Conservation (phyloP, 2,797 vertebrate genomes). For the Poeciliopsis turneri region DNA sequence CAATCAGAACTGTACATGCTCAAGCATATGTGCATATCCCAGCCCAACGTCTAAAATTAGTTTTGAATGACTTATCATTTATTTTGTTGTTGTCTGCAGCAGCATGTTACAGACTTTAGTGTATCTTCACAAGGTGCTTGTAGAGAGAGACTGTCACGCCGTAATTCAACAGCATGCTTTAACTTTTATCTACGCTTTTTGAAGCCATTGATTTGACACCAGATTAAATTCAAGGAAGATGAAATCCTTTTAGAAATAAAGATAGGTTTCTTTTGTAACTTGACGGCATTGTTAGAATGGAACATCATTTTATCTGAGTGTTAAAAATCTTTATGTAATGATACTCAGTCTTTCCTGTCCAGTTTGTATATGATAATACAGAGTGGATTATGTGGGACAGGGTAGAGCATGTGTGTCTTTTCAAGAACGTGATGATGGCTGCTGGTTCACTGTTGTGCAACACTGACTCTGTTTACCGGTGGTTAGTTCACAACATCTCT, state of each 20-base stretch:
- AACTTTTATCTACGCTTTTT: not conserved
- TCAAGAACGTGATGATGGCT: too few species aligned
- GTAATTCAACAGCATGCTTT: not conserved
- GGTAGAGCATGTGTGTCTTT: too few species aligned
- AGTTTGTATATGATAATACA: not conserved
- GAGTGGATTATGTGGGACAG: not conserved
- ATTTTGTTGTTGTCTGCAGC: not conserved
- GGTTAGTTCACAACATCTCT: not conserved
- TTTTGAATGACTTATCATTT: not conserved
- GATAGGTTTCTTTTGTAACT: too few species aligned
- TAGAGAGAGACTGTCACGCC: not conserved
- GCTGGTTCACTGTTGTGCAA: not conserved
- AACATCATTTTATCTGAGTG: too few species aligned
- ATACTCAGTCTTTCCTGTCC: too few species aligned
- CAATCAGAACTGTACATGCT: not conserved
- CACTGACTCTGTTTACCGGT: not conserved
- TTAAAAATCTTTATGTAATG: too few species aligned
- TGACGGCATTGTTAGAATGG: too few species aligned
- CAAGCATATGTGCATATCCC: not conserved
- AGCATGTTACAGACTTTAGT: not conserved
- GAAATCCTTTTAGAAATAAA: not conserved
- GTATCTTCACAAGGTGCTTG: not conserved
- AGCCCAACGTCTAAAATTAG: not conserved
- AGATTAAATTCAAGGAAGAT: not conserved
- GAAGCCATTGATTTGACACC: not conserved